phyloP scores from a whole-genome alignment of 2,113 vertebrate genomes.

The Calypte anna region DNA sequence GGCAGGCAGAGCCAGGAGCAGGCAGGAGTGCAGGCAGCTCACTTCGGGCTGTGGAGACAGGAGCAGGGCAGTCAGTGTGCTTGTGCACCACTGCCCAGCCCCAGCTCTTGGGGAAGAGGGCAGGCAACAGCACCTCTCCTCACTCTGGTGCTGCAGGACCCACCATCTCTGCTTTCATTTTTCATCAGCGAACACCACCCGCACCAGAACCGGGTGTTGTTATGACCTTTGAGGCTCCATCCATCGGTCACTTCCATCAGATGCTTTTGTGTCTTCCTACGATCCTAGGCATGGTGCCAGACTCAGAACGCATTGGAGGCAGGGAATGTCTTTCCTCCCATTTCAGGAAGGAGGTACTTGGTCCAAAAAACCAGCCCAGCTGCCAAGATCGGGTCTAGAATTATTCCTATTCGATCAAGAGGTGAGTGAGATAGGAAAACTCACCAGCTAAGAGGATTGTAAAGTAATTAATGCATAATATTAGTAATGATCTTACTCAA shows the following conservation, averaged over 20 bases:
- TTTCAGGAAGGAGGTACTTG: neutral
- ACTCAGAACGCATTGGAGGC: neutral
- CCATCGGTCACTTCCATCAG: conserved; percentile 43
- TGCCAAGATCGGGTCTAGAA: neutral
- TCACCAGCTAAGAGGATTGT: neutral
- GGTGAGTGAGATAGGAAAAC: neutral
- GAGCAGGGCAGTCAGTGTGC: neutral
- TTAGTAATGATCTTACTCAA: conserved; percentile 24
- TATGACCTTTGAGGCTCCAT: conserved; percentile 55
- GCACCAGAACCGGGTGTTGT: neutral
- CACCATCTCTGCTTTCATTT: neutral
- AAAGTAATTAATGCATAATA: conserved; percentile 20
- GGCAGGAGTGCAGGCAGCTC: neutral
- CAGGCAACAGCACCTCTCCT: neutral
- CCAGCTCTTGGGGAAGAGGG: too few species aligned
- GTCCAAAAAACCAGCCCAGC: neutral
- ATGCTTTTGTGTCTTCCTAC: neutral
- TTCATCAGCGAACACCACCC: neutral
- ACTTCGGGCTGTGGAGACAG: neutral
- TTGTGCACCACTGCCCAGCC: too few species aligned
- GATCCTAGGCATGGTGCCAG: neutral
- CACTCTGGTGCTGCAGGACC: neutral
- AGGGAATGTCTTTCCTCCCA: neutral
- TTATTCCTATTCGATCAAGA: conserved; percentile 5
- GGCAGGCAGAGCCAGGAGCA: neutral